Evolutionary conservation across 23 tunicate species (phyloP).

Genomic region (Oikopleura dioica): DNA sequence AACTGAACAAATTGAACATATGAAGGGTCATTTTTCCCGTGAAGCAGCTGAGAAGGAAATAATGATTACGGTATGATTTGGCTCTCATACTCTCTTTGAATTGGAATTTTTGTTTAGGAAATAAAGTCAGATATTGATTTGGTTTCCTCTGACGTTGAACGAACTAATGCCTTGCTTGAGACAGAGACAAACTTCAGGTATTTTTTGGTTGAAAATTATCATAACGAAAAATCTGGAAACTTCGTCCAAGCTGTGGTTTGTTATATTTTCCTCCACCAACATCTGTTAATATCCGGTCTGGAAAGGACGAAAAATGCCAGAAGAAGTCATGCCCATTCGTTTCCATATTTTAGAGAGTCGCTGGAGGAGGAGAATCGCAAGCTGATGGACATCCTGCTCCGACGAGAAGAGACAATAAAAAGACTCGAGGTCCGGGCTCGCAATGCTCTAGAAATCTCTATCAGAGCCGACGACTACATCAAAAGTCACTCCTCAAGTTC

Average conservation of each 20-base stretch:
- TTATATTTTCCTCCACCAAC: neutral
- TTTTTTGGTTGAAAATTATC: too few species aligned
- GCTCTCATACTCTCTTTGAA: too few species aligned
- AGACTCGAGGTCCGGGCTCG: neutral
- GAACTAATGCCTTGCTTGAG: neutral
- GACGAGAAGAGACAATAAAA: neutral
- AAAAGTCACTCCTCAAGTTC: too few species aligned
- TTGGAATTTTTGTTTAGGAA: too few species aligned
- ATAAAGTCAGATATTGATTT: neutral
- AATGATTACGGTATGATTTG: too few species aligned
- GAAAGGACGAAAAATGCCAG: too few species aligned
- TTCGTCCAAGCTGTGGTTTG: neutral
- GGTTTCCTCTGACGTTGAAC: neutral
- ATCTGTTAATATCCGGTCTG: too few species aligned
- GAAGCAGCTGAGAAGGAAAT: neutral
- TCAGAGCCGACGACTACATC: neutral
- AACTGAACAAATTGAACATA: neutral
- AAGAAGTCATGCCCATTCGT: too few species aligned
- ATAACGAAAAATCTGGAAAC: too few species aligned
- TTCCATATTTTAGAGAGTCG: neutral
- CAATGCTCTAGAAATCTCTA: slow-evolving; percentile 7
- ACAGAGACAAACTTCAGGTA: neutral
- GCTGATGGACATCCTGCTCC: neutral
- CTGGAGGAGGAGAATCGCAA: neutral
- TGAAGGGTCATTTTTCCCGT: neutral